Base-by-base conservation (phyloP, 2,113 vertebrate species). In the Symphodus melops region DNA sequence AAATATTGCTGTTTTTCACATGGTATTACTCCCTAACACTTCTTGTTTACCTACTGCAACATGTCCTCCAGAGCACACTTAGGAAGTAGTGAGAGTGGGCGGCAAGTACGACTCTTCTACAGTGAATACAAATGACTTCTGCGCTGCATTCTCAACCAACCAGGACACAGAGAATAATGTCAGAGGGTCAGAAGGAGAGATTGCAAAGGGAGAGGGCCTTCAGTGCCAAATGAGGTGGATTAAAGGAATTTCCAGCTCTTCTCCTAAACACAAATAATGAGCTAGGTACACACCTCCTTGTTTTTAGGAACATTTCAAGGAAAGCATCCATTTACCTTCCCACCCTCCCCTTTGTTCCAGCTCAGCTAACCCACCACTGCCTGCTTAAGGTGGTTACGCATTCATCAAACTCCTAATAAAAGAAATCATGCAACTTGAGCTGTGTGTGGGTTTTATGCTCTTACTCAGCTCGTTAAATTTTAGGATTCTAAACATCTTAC, bases 261-360 rank as follows among this genome's bases (percentile, higher is more conserved):
- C 61, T 79, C 46, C 61, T 81, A 69, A 83, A 42, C 49, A 58
- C 36, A 64, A 71, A 78, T 59, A 64, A 63, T 63, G 13, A 78
- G 66, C 72, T 58, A 25, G 11, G 37, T 6, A 46, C 48, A 75
- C 60, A 60, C 81, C 1, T 36, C 37, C 13, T 76, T 69, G 61
- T 66, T 86, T 87, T 77, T 28, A 10, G 53, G 69, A 41, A 67
- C 48, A 71, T 71, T 71, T 75, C 16, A 72, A 11, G 67, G 57
- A 83, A 85, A 72, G 20, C 8, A 39, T 55, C 58, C 28, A 61
- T 83, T 84, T 71, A 25, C 63, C 62, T 60, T 69, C 72, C 56
- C 36, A 19, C 8, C 39, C 46, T 49, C 59, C 53, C 39, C 51
- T 75, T 77, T 77, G 46, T 81, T 79, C 33, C 25, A 39, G 23